These are phyloP conservation scores for Eugnorisma glareosa DNA, from an alignment of 2,888 invertebrate genomes.

Conservation along the genomic window DNA sequence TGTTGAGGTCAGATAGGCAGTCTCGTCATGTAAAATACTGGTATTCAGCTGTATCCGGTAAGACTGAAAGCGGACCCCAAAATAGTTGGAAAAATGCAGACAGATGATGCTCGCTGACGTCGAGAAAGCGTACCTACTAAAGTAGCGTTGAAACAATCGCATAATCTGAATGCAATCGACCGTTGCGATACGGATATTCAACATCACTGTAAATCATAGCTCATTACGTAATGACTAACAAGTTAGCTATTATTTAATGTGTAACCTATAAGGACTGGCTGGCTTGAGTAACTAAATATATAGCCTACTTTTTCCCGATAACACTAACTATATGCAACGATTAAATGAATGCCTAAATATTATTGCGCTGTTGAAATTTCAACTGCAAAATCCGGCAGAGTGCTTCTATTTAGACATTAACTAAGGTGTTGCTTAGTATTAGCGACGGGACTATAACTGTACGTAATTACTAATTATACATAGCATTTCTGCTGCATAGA, in stretches of 20 bases:
- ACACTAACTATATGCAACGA: not conserved
- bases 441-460: not conserved
- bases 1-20: no score
- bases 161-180: constrained; percentile 56
- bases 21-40: no score
- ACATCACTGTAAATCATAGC: constrained; percentile 54
- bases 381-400: not conserved
- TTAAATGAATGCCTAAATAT: not conserved
- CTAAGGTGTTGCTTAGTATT: not conserved
- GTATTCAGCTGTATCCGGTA: no score
- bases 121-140: constrained; percentile 22
- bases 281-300: constrained; percentile 41
- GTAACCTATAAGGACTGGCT: constrained; percentile 19
- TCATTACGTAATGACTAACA: constrained; percentile 32
- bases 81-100: no score
- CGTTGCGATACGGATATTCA: constrained; percentile 55
- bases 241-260: constrained; percentile 40
- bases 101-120: not conserved
- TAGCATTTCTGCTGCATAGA: constrained; percentile 15
- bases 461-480: constrained; percentile 18
- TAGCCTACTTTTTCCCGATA: not conserved
- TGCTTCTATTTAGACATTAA: not conserved
- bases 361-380: not conserved
- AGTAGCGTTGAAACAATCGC: constrained; percentile 46
- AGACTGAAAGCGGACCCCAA: no score